A percentile compares a stretch with the other conserved stretches of the same genome.
phyloP scores from a whole-genome alignment of 2,113 vertebrate species.

The Melanerpes aurifrons region DNA sequence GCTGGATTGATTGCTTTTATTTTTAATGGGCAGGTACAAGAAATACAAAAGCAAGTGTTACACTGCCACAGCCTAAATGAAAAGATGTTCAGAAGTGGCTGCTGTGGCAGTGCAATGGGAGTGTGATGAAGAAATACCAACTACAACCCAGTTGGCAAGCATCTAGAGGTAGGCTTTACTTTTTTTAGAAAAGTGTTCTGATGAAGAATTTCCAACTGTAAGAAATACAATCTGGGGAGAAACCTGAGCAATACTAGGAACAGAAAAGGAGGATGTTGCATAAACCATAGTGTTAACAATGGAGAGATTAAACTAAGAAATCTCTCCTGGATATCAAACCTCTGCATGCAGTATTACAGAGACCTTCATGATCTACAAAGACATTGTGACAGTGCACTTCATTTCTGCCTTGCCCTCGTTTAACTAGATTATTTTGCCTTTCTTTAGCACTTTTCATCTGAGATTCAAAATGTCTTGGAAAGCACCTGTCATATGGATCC shows the following conservation, averaged over 20 bases:
- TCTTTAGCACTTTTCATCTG: background rate
- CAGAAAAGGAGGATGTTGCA: background rate
- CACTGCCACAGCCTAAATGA: background rate
- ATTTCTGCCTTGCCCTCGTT: background rate
- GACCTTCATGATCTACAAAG: background rate
- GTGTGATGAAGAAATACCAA: background rate
- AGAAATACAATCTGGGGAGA: background rate
- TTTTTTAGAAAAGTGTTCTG: background rate
- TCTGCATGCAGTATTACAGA: background rate
- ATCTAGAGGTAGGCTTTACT: background rate
- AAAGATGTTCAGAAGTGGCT: background rate
- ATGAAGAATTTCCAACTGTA: background rate
- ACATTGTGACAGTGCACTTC: background rate
- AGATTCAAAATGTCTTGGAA: background rate
- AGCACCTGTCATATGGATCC: background rate
- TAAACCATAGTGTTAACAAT: background rate
- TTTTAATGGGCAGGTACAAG: background rate
- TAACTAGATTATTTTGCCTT: background rate
- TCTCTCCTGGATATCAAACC: background rate
- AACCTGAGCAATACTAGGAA: background rate
- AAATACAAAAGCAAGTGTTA: background rate
- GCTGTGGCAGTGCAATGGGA: background rate
- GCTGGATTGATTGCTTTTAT: accelerated
- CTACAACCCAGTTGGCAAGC: background rate
- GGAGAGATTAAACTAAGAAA: background rate